Evolutionary conservation across 2,113 vertebrate genomes (phyloP).

Genomic region (Plecturocebus donacophilus): DNA sequence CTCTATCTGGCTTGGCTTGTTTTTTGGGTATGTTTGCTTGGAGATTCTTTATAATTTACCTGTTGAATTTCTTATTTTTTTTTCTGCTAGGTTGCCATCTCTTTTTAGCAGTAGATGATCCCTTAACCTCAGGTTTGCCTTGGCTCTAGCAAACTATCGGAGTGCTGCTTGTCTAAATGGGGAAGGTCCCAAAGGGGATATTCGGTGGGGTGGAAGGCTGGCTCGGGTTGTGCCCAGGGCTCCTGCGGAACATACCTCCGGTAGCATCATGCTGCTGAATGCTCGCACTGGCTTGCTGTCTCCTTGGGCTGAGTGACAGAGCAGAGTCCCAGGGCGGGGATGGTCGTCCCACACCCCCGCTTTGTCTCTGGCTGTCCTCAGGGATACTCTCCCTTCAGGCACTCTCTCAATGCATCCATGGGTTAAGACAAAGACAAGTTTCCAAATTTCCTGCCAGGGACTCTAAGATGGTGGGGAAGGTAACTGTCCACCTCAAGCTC

Average conservation of each 20-base stretch:
- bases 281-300: not conserved
- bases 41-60: not conserved
- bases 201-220: not conserved
- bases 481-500: not conserved
- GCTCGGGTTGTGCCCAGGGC: not conserved
- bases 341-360: too few species aligned
- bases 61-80: not conserved
- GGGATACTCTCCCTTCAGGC: not conserved
- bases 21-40: not conserved
- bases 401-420: not conserved
- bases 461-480: not conserved
- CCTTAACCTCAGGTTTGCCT: not conserved
- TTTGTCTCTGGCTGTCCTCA: not conserved
- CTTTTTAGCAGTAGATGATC: not conserved
- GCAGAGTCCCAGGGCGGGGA: not conserved
- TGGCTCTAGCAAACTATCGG: not conserved
- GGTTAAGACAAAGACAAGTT: not conserved
- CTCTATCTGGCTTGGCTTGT: not conserved
- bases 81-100: not conserved
- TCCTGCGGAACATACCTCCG: not conserved
- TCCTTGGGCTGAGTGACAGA: not conserved
- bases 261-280: not conserved
- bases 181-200: not conserved
- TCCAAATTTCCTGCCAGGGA: not conserved
- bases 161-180: not conserved